These are phyloP conservation scores for Xestia xanthographa DNA, from an alignment of 2,888 invertebrate species.

Conservation along the genomic window DNA sequence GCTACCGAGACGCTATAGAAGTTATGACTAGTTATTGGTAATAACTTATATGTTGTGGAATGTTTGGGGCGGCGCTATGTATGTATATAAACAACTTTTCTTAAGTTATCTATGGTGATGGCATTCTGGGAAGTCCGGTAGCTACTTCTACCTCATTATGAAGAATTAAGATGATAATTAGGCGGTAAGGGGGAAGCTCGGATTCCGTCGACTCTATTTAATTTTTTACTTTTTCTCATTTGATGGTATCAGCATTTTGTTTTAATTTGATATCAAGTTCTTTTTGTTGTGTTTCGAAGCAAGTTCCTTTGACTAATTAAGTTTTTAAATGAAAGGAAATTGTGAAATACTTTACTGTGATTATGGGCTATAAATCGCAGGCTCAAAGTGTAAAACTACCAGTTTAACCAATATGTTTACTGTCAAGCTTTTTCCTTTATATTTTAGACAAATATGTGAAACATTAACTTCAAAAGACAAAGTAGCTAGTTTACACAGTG, in stretches of 20 bases:
- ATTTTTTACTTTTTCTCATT: constrained; percentile 57
- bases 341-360: constrained; percentile 6
- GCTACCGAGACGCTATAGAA: constrained; percentile 70
- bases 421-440: constrained; percentile 16
- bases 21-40: constrained; percentile 69
- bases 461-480: constrained; percentile 63
- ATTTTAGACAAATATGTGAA: constrained; percentile 30
- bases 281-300: constrained; percentile 39
- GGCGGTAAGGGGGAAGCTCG: constrained; percentile 70
- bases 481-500: constrained; percentile 63
- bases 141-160: constrained; percentile 77
- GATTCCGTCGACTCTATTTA: constrained; percentile 68
- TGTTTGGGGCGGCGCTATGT: constrained; percentile 63
- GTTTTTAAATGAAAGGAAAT: constrained; percentile 32
- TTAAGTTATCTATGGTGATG: constrained; percentile 70
- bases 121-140: constrained; percentile 79
- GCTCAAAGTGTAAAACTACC: constrained; percentile 1
- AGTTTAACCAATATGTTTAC: constrained; percentile 18
- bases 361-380: not conserved
- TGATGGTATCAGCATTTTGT: constrained; percentile 56
- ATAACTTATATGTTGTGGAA: constrained; percentile 69
- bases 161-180: constrained; percentile 84
- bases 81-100: constrained; percentile 74
- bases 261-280: constrained; percentile 55
- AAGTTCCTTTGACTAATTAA: constrained; percentile 46